Evolutionary conservation across 2,888 invertebrate species (phyloP).

Genomic region (Dolomedes plantarius): DNA sequence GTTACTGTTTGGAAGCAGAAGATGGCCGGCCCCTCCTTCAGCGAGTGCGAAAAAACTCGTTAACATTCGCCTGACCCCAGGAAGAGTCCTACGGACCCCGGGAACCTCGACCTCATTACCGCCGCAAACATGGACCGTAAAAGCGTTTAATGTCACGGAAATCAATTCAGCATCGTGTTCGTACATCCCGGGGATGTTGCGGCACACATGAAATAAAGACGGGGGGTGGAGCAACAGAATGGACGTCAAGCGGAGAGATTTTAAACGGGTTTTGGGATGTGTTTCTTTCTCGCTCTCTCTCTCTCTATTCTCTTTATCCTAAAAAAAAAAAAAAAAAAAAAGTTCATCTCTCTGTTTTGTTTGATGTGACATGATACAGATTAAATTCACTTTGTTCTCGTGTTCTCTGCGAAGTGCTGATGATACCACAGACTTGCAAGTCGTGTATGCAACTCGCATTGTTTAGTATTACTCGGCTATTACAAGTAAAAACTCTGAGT

Average conservation of each 20-base stretch:
- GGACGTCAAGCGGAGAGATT: not conserved
- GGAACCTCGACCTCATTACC: not conserved
- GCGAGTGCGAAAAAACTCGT: not conserved
- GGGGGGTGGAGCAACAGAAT: not conserved
- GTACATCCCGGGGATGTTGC: not conserved
- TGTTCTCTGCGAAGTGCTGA: no score
- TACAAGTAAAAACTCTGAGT: no score
- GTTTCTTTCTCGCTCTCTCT: not conserved
- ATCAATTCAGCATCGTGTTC: not conserved
- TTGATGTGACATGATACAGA: not conserved
- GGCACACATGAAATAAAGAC: not conserved
- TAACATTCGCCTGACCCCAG: not conserved
- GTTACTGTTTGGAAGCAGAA: no score
- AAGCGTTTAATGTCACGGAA: constrained; percentile 4
- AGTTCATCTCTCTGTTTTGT: not conserved
- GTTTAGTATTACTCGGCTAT: no score
- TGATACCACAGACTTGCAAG: no score
- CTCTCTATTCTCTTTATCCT: no score
- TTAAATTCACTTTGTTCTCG: not conserved
- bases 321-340: no score
- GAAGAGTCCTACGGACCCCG: no score
- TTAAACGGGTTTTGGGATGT: not conserved
- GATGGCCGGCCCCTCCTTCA: no score
- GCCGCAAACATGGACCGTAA: not conserved
- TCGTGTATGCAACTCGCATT: no score